Evolutionary conservation across 2,113 vertebrate genomes (phyloP).

Genomic region (Ailurus styani): DNA sequence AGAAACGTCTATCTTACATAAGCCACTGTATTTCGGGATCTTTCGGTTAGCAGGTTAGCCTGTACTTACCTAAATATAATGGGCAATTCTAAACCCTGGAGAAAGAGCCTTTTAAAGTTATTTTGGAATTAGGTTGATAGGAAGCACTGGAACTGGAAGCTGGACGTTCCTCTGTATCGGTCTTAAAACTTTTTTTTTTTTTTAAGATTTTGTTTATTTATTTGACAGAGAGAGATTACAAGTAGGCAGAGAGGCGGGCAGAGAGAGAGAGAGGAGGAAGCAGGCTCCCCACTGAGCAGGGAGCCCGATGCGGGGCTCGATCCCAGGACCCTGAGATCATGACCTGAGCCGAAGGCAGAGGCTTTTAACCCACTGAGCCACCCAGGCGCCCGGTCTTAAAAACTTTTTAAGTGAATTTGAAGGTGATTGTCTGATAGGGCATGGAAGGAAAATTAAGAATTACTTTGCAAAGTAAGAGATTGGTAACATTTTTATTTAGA

Average conservation of each 20-base stretch:
- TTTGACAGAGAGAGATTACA: too few relatives aligned
- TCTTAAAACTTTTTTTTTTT: too few relatives aligned
- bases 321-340: too few relatives aligned
- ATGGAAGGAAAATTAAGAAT: background rate
- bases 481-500: background rate
- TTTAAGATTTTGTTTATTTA: too few relatives aligned
- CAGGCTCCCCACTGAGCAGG: too few relatives aligned
- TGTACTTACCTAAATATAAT: background rate
- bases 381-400: background rate
- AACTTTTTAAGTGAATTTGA: background rate
- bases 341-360: too few relatives aligned
- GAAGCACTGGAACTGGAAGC: background rate
- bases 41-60: background rate
- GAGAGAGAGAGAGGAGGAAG: too few relatives aligned
- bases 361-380: too few relatives aligned
- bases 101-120: background rate
- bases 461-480: background rate
- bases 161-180: background rate
- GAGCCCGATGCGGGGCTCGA: too few relatives aligned
- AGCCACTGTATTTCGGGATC: background rate
- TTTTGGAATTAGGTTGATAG: background rate
- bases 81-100: background rate
- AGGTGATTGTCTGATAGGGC: background rate
- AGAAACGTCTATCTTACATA: background rate
- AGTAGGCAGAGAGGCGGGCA: too few relatives aligned